phyloP scores from a whole-genome alignment of 2,113 vertebrate species.

The Sterna hirundo region DNA sequence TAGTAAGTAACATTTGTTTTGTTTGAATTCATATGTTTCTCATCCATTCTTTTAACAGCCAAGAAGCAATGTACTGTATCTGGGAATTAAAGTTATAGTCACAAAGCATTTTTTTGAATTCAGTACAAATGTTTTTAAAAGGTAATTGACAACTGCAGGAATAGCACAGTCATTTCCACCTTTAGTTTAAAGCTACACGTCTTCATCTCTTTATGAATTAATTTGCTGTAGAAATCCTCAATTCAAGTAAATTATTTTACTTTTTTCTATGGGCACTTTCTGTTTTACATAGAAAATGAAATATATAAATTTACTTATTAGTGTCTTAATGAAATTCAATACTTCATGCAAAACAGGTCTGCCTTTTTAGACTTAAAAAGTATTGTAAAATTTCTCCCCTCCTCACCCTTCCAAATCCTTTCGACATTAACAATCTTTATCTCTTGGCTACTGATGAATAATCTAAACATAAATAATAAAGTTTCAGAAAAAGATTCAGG shows the following conservation, averaged over 20 bases:
- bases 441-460: not conserved
- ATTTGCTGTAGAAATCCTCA: not conserved
- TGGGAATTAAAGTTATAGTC: not conserved
- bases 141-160: not conserved
- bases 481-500: not conserved
- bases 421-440: not conserved
- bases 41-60: not conserved
- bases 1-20: not conserved
- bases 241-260: not conserved
- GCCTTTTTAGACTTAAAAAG: not conserved
- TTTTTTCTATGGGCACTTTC: not conserved
- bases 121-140: not conserved
- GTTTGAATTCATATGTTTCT: not conserved
- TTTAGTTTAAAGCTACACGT: not conserved
- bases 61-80: not conserved
- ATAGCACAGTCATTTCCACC: not conserved
- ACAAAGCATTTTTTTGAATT: not conserved
- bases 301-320: not conserved
- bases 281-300: not conserved
- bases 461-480: not conserved
- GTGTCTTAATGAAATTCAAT: not conserved
- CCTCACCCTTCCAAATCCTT: not conserved
- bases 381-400: not conserved
- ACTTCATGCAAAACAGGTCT: not conserved
- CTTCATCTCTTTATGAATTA: not conserved